Evolutionary conservation across 2,797 vertebrate species (phyloP).

Genomic region (Eupleurogrammus muticus): DNA sequence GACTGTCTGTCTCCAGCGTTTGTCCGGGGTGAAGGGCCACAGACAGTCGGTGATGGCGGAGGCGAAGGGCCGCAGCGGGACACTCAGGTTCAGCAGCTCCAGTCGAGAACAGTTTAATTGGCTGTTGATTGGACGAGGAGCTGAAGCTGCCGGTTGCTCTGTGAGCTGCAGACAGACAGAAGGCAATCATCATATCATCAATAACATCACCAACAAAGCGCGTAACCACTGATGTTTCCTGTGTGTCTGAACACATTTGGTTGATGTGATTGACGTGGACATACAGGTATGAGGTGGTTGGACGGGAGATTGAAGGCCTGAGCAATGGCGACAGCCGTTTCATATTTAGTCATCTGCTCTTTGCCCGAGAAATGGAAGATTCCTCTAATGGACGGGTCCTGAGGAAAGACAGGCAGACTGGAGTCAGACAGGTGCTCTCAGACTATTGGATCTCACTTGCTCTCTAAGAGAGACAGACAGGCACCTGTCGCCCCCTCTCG

Average conservation of each 20-base stretch:
- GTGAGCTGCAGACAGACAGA: conserved; percentile 82
- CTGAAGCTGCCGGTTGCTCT: conserved; percentile 85
- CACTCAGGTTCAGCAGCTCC: conserved; percentile 90
- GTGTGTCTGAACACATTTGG: neutral
- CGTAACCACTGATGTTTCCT: too few species aligned
- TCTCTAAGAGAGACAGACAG: conserved; percentile 77
- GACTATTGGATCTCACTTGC: conserved; percentile 31
- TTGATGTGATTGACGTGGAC: neutral
- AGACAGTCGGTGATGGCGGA: conserved; percentile 89
- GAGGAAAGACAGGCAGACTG: conserved; percentile 15
- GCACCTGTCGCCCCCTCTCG: conserved; percentile 85
- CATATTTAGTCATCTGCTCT: conserved; percentile 97
- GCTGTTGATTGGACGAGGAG: conserved; percentile 89
- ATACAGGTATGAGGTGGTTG: conserved; percentile 92
- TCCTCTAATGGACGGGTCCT: conserved; percentile 92
- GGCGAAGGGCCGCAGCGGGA: conserved; percentile 88
- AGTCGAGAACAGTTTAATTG: conserved; percentile 92
- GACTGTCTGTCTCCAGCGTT: conserved; percentile 95
- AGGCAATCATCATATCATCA: too few species aligned
- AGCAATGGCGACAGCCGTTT: conserved; percentile 93
- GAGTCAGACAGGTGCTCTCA: neutral
- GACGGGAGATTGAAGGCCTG: conserved; percentile 94
- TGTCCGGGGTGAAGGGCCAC: conserved; percentile 96
- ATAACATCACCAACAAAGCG: too few species aligned
- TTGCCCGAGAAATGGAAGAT: conserved; percentile 95